Evolutionary conservation across 92 coral and sea anemone species (phyloP).

Genomic region (Parazoanthus atlanticus): DNA sequence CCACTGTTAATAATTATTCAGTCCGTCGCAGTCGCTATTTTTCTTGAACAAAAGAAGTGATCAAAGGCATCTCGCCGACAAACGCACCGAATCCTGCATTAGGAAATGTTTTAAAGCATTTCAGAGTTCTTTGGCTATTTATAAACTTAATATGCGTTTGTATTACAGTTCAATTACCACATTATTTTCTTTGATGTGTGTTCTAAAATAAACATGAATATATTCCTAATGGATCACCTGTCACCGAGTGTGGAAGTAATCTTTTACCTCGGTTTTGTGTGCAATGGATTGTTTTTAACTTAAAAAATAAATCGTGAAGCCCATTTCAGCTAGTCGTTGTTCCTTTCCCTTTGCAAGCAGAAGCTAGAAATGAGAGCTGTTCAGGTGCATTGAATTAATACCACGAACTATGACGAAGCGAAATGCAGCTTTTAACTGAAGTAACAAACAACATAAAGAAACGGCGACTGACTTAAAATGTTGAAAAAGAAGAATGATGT

Average conservation of each 20-base stretch:
- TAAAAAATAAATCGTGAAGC: background rate
- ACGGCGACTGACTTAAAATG: background rate
- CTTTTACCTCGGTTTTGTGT: background rate
- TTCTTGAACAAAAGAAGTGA: too few species aligned
- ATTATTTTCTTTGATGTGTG: too few species aligned
- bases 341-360: background rate
- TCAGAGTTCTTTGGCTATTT: too few species aligned
- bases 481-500: background rate
- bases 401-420: too few species aligned
- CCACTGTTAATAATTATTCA: too few species aligned
- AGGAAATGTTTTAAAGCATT: too few species aligned
- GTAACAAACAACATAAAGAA: background rate
- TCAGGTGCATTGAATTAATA: background rate
- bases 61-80: too few species aligned
- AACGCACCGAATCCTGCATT: too few species aligned
- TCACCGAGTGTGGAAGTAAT: background rate
- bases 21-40: too few species aligned
- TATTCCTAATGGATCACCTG: background rate
- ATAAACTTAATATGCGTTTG: too few species aligned
- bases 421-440: background rate
- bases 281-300: background rate
- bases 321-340: background rate
- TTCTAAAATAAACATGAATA: background rate
- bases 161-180: too few species aligned
- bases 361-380: background rate